Evolutionary conservation across 2,113 vertebrate species (phyloP), one percentile per base, ranked within the genome.

Genomic region (Lasiurus cinereus): DNA sequence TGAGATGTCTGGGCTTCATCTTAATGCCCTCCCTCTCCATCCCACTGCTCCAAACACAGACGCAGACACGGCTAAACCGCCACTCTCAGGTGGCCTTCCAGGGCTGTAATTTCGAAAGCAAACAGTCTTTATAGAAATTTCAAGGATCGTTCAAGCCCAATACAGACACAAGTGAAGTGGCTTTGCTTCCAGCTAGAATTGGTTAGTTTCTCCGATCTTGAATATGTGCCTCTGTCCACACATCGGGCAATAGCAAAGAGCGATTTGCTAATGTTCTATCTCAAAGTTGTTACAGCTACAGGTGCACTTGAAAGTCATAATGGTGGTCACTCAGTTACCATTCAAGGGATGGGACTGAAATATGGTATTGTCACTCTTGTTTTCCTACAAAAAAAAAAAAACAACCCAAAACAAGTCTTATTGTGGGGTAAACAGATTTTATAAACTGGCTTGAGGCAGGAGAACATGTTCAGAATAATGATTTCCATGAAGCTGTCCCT

Each of bases 301-400:
- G 43, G 39, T 79, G 67, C 21, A 67, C 48, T 56, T n/a, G 11
- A 48, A 74, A 39, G 13, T 52, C 31, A 18, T 76, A 19, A 31
- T 18, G 8, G 48, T 76, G 46, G 46, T 31, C 15, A 29, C 43
- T 76, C 14, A 31, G 72, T 52, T 31, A 69, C 27, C 69, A 43
- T 27, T 72, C 27, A 33, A 73, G 19, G 70, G 64, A 39, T 27
- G 9, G 29, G n/a, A 70, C 70, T n/a, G 14, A 90, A 79, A 36
- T 13, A 8, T 12, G 6, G 9, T 21, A 21, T 5, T 33, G 46
- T 22, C 43, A 50, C 15, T 66, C 15, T 29, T 70, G 22, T 84
- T 88, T 92, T 76, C 50, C 70, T 91, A 36, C 16, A 10, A 88
- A 88, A 83, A 66, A 86, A 91, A 93, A 91, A 83, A 10, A 88